These are phyloP conservation scores for Batillaria attramentaria DNA, from an alignment of 1,140 invertebrate genomes.

Conservation along the genomic window DNA sequence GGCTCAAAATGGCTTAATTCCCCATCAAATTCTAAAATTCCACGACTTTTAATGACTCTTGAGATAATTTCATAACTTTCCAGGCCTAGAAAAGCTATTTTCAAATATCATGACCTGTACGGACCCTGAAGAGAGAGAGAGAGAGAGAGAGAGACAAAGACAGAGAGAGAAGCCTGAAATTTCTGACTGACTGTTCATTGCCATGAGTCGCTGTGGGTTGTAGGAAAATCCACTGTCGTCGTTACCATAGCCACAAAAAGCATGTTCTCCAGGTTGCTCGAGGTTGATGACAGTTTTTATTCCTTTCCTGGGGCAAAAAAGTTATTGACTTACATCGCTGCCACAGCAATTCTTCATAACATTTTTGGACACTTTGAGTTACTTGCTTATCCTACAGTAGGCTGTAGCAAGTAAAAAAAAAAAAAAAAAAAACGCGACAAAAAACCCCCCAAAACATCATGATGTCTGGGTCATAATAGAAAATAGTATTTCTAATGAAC, in stretches of 20 bases:
- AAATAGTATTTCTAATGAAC: too few relatives aligned
- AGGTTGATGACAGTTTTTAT: conserved; percentile 89
- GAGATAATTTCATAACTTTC: too few relatives aligned
- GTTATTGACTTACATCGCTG: background rate
- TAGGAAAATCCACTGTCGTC: conserved; percentile 84
- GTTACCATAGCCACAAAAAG: conserved; percentile 82
- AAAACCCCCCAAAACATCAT: too few relatives aligned
- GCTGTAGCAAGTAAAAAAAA: too few relatives aligned
- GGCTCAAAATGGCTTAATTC: background rate
- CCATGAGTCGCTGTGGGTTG: conserved; percentile 86
- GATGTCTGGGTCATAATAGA: too few relatives aligned
- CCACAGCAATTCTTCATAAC: background rate
- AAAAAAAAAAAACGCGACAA: too few relatives aligned
- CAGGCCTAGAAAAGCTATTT: too few relatives aligned
- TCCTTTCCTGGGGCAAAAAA: conserved; percentile 75
- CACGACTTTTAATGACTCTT: too few relatives aligned
- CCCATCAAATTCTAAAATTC: background rate
- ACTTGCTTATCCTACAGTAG: too few relatives aligned
- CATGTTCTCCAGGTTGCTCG: conserved; percentile 88
- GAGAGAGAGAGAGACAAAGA: too few relatives aligned
- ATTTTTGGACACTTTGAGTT: background rate
- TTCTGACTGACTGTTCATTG: conserved; percentile 86
- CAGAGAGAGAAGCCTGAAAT: conserved; percentile 42
- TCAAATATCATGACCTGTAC: too few relatives aligned
- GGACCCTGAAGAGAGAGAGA: too few relatives aligned